Conservation (phyloP, 2,797 vertebrate species). For the Pampus argenteus region DNA sequence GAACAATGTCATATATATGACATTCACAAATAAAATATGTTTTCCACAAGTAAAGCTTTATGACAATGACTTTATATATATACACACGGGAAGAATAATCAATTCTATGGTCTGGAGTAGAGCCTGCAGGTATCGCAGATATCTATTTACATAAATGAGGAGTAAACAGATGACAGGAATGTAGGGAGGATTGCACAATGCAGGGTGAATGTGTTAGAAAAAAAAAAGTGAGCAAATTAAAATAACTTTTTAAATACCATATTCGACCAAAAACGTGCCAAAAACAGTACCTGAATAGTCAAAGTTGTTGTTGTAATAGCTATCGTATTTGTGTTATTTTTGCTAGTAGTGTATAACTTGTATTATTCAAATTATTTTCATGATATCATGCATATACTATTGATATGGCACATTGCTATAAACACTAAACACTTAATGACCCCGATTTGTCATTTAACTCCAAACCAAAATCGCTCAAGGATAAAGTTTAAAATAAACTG, state of each 20-base stretch:
- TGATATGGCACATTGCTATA: constrained; percentile 60
- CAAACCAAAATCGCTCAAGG: constrained; percentile 22
- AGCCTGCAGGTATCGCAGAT: constrained; percentile 69
- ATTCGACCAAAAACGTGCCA: constrained; percentile 37
- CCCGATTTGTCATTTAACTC: constrained; percentile 20
- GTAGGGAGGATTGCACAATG: constrained; percentile 64
- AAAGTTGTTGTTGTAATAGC: constrained; percentile 34
- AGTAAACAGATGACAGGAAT: constrained; percentile 70
- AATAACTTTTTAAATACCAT: constrained; percentile 34
- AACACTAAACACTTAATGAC: constrained; percentile 45
- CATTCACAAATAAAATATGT: constrained; percentile 76
- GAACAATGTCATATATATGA: constrained; percentile 68
- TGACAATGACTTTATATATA: constrained; percentile 78
- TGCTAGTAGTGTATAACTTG: constrained; percentile 29
- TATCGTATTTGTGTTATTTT: constrained; percentile 43
- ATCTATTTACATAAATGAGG: constrained; percentile 80
- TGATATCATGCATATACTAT: constrained; percentile 61
- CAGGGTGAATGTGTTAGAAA: constrained; percentile 37
- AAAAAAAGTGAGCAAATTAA: constrained; percentile 21
- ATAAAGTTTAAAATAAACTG: constrained; percentile 5
- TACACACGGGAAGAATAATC: constrained; percentile 65
- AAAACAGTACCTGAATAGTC: constrained; percentile 37
- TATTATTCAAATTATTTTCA: constrained; percentile 46
- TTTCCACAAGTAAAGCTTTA: constrained; percentile 82
- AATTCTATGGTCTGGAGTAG: constrained; percentile 61